phyloP scores from a whole-genome alignment of 2,888 invertebrate genomes.

The Netelia fuscicornis region DNA sequence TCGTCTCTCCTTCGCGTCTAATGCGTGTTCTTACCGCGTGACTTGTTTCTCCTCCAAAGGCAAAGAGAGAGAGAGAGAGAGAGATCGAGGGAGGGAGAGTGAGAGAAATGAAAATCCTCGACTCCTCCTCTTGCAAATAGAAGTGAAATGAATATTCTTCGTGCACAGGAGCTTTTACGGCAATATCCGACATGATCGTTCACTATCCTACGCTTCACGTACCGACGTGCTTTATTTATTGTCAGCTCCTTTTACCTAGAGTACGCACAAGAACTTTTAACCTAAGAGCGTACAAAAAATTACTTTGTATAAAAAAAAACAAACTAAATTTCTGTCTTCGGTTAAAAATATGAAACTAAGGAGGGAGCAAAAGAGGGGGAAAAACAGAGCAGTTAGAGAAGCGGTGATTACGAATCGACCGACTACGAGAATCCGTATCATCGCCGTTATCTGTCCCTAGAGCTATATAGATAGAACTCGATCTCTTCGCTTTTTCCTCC shows the following conservation, averaged over 20 bases:
- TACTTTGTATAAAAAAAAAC: neutral
- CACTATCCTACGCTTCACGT: constrained; percentile 39
- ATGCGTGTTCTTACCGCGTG: constrained; percentile 68
- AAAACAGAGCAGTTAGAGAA: constrained; percentile 45
- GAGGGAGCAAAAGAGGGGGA: neutral
- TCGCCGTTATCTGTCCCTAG: constrained; percentile 39
- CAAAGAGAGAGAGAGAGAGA: neutral
- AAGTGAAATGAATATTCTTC: constrained; percentile 52
- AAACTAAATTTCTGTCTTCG: too few relatives aligned
- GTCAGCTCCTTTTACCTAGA: constrained; percentile 6
- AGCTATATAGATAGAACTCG: neutral
- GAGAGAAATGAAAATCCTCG: neutral
- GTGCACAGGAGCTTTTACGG: constrained; percentile 21
- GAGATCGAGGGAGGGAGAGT: neutral
- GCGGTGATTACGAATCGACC: constrained; percentile 38
- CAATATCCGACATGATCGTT: constrained; percentile 25
- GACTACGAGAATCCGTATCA: constrained; percentile 43
- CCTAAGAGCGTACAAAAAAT: neutral
- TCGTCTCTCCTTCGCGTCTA: constrained; percentile 69
- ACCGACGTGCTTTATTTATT: constrained; percentile 23
- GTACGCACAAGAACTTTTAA: neutral
- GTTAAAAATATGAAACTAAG: neutral
- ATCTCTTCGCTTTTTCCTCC: constrained; percentile 48
- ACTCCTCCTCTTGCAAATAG: neutral
- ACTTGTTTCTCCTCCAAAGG: constrained; percentile 47